Evolutionary conservation across 2,888 invertebrate genomes (phyloP), one percentile per base, ranked within the genome.

Genomic region (Corythucha ciliata): DNA sequence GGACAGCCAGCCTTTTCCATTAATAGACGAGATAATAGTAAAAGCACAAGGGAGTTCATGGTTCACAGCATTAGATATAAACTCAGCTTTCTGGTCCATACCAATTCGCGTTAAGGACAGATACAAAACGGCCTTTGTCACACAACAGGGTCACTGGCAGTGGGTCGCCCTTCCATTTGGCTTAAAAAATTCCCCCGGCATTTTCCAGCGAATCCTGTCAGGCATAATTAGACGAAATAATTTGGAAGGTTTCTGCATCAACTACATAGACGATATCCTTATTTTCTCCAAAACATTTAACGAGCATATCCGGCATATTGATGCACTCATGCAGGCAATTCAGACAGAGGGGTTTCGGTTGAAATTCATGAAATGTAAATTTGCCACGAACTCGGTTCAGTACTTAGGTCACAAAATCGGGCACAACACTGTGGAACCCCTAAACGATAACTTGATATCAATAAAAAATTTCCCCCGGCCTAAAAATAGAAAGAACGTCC

Each of bases 181-280:
- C 2, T 16, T 59, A 20, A 56, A 60, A 55, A 58, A 24, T 5
- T 21, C 46, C n/a, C 36, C 33, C 8, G 24, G 25, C n/a, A 46
- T 46, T 46, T 46, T 46, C 33, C 58, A 58, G 29, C 52, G 58
- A 51, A 53, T 58, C 37, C 32, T 60, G 44, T 7, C 42, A n/a
- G 55, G 40, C n/a, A 47, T 59, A 22, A 32, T 60, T 34, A 52
- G 48, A 33, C 50, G 45, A 46, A 29, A 60, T 56, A 26, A 52
- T 3, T 29, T 60, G 3, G 47, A 48, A 3, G 25, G 34, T 16
- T 59, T 59, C 41, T 22, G 52, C 18, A 49, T 59, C 7, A 60
- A 60, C 42, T 60, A 58, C 39, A 60, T 61, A 10, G 59, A 61
- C 47, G 60, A 60, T 34, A 58, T 59, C 14, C 37, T 61, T 7